Base-by-base conservation (phyloP, 2,113 vertebrate genomes). In the Ia io region DNA sequence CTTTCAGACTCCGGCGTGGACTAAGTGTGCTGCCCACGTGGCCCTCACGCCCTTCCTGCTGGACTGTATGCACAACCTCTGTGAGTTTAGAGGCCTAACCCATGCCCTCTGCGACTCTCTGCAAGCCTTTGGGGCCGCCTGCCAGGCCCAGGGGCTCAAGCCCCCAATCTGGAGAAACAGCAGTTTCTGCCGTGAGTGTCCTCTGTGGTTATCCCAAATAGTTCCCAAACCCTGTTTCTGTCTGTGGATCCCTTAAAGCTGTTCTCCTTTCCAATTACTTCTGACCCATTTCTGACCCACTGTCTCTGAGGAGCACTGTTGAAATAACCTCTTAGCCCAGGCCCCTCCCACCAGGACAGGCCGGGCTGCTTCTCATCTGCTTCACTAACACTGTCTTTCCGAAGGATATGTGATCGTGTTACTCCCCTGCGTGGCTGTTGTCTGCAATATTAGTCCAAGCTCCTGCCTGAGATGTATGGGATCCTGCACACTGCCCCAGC, bases 171-270 rank as follows among this genome's bases (percentile, higher is more conserved):
- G 99, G 99, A 99, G 99, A 90, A 99, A 99, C 94, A 96, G 30
- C 96, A 99, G 98, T 63, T 99, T 99, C 98, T 99, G 99, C 78
- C 98, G 99, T 99, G 92, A 99, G 99, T 98, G 14, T 53, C 69
- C 18, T 25, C 11, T 17, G 0, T 0, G 1, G 35, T 22, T 22
- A 53, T 35, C 20, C 76, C 25, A 18, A 23, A 42, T 23, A 6
- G 6, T 20, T 47, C 76, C 61, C 42, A 65, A 61, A 47, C 16
- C 37, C 40, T 5, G 0, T 23, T 74, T 51, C 42, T 85, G 5
- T 35, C 67, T 71, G 7, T 12, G 6, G 32, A 0, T 51, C 7
- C 47, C 53, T 44, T 30, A 42, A 30, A 91, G 35, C 78, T 35
- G 40, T 47, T 22, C 23, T 59, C n/a, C 30, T 67, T 85, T 37